phyloP scores from a whole-genome alignment of 2,888 invertebrate species.

The Balanococcus diminutus region DNA sequence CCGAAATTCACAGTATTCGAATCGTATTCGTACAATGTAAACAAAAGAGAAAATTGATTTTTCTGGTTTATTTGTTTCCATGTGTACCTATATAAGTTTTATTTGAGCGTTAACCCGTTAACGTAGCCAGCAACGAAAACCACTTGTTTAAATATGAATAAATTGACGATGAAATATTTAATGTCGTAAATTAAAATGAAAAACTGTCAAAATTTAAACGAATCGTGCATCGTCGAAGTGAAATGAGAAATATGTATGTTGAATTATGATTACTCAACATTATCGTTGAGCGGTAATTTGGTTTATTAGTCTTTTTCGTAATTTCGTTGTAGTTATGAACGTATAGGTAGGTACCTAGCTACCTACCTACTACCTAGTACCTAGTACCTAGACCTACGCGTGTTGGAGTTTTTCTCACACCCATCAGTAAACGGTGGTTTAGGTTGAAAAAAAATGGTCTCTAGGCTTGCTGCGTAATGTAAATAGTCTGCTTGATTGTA shows the following conservation, averaged over 20 bases:
- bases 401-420: too few species aligned
- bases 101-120: background rate
- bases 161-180: constrained; percentile 4
- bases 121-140: background rate
- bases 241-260: background rate
- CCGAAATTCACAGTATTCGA: background rate
- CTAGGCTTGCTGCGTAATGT: too few species aligned
- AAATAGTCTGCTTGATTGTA: too few species aligned
- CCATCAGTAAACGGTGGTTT: too few species aligned
- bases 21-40: constrained; percentile 5
- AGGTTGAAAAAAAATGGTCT: too few species aligned
- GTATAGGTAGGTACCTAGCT: too few species aligned
- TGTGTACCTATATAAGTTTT: background rate
- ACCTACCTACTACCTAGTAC: too few species aligned
- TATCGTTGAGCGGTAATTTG: background rate
- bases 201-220: background rate
- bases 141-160: constrained; percentile 2
- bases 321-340: too few species aligned
- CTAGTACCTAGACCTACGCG: too few species aligned
- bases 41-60: constrained; percentile 26
- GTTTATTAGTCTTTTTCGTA: too few species aligned
- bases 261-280: background rate
- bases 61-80: background rate
- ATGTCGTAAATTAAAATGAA: background rate
- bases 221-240: background rate